Evolutionary conservation across 2,113 vertebrate genomes (phyloP), one percentile per base, ranked within the genome.

Genomic region (Bubo scandiacus): DNA sequence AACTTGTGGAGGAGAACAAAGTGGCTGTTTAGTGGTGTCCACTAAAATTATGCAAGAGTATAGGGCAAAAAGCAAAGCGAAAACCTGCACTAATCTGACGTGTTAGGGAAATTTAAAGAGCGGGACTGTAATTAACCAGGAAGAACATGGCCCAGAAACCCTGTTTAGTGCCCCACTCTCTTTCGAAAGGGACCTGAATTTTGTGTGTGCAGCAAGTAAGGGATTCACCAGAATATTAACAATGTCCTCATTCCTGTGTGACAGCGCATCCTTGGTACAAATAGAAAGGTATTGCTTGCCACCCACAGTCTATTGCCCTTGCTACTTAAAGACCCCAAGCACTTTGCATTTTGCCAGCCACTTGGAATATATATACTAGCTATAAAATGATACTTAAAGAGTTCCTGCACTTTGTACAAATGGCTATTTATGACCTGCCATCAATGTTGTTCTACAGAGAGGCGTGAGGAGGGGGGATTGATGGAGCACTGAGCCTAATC

Each of bases 351-450:
- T 95, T 91, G 29, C 63, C 94, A 97, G 85, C 71, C 81, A 80
- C 87, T 95, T 91, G 86, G 47, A 96, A 96, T 97, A 96, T 93
- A 97, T 94, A 93, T 62, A 61, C 84, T 49, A 57, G 88, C 95
- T 89, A 92, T 96, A 97, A 98, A 97, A 94, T 88, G 91, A 94
- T 94, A 78, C 95, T 95, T 96, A 97, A 96, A 95, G 94, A 96
- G 94, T 96, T 94, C 94, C 95, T 96, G 95, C 96, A 97, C 95
- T 97, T 96, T 82, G 95, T 96, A 87, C 86, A 97, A 97, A 97
- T 94, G 90, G 94, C 95, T 97, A 97, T 97, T 97, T 97, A 98
- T 96, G 95, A 96, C 80, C 84, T 91, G 86, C 96, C 86, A 89
- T 96, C 97, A 96, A 92, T 82, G 92, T 92, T 97, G 86, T 95